phyloP scores from a whole-genome alignment of 2,113 vertebrate genomes.

The Alethe castanea region DNA sequence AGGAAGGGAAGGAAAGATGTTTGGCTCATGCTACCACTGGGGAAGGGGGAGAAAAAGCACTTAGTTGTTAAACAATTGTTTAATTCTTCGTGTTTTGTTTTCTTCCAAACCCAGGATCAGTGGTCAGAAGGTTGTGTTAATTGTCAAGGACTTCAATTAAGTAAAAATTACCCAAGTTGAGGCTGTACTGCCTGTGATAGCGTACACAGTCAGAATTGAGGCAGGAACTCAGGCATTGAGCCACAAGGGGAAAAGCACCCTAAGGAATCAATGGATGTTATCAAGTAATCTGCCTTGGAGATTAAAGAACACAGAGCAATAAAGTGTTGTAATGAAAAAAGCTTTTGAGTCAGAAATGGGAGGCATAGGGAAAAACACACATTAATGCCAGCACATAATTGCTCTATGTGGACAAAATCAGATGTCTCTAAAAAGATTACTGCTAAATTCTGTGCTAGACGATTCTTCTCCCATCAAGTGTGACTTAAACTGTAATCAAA shows the following conservation, averaged over 20 bases:
- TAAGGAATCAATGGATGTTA: constrained; percentile 37
- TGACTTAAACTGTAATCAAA: not conserved
- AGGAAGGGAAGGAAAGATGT: not conserved
- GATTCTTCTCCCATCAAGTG: not conserved
- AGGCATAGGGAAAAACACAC: constrained; percentile 15
- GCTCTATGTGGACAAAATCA: constrained; percentile 7
- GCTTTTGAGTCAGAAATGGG: constrained; percentile 29
- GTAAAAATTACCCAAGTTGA: not conserved
- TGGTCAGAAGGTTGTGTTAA: not conserved
- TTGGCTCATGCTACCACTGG: not conserved
- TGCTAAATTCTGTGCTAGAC: not conserved
- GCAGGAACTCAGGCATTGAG: not conserved
- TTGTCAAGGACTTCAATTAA: not conserved
- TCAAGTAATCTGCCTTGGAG: constrained; percentile 37
- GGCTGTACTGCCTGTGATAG: not conserved
- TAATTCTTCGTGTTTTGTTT: not conserved
- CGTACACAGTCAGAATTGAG: not conserved
- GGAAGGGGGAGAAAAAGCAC: not conserved
- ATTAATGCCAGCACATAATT: constrained; percentile 21
- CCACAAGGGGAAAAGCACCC: constrained; percentile 14
- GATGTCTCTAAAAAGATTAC: not conserved
- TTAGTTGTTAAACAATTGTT: not conserved
- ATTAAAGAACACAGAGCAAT: constrained; percentile 39
- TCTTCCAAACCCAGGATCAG: not conserved
- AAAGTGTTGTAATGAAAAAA: constrained; percentile 8